Conservation (phyloP, 2,113 vertebrate species). For the Tachysurus vachellii region DNA sequence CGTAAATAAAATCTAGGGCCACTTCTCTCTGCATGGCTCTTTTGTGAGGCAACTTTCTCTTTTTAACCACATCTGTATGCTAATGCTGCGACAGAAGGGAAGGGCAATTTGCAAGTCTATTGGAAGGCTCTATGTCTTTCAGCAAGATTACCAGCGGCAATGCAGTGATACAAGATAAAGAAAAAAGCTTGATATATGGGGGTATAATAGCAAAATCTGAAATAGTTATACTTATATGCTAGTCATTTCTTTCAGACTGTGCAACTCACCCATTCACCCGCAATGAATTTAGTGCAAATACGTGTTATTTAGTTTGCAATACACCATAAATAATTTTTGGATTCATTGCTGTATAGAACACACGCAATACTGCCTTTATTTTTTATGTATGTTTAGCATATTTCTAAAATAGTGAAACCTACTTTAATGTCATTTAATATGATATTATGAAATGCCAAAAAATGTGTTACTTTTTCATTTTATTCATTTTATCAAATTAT, state of each 20-base stretch:
- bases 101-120: slow-evolving; percentile 60
- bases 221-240: not conserved
- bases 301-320: not conserved
- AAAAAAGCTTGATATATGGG: not conserved
- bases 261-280: not conserved
- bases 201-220: not conserved
- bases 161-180: not conserved
- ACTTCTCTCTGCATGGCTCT: slow-evolving; percentile 59
- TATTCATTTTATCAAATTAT: too few species aligned
- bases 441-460: not conserved
- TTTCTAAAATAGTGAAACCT: not conserved
- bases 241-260: too few species aligned
- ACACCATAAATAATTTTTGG: not conserved
- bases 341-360: not conserved
- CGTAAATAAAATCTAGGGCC: slow-evolving; percentile 66
- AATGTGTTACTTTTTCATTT: not conserved
- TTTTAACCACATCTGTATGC: slow-evolving; percentile 79
- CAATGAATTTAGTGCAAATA: not conserved
- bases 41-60: slow-evolving; percentile 69
- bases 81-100: slow-evolving; percentile 67
- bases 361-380: not conserved
- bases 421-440: not conserved
- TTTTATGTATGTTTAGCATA: not conserved
- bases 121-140: slow-evolving; percentile 45
- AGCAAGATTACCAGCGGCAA: slow-evolving; percentile 31